These are phyloP conservation scores for Troglohyphantes excavatus DNA, from an alignment of 2,888 invertebrate genomes.

Conservation along the genomic window DNA sequence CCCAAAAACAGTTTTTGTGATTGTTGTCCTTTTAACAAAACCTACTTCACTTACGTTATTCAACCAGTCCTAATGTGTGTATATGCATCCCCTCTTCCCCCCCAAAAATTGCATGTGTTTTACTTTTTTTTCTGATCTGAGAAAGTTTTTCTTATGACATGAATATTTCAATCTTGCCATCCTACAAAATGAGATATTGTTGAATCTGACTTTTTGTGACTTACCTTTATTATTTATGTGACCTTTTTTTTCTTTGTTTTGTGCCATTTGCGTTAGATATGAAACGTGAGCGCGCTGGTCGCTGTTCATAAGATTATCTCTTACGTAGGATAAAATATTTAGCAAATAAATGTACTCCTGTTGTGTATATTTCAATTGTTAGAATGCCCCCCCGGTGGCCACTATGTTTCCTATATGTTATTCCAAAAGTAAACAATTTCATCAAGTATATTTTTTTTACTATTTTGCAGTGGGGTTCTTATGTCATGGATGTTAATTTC, in stretches of 20 bases:
- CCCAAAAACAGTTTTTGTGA: no score
- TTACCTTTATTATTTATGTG: conserved; percentile 52
- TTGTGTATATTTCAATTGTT: conserved; percentile 36
- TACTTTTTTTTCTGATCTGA: not conserved
- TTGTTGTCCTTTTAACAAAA: no score
- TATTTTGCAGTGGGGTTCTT: no score
- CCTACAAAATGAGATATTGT: not conserved
- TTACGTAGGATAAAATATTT: conserved; percentile 32
- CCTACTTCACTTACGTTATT: no score
- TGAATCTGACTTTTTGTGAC: conserved; percentile 4
- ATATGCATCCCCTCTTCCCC: no score
- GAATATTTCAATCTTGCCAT: conserved; percentile 16
- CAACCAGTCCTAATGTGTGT: no score
- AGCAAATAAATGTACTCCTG: conserved; percentile 28
- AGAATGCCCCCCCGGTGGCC: conserved; percentile 31
- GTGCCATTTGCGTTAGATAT: conserved; percentile 70
- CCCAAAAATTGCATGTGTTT: no score
- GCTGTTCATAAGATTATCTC: conserved; percentile 36
- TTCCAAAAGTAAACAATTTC: conserved; percentile 15
- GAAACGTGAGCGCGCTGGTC: conserved; percentile 59
- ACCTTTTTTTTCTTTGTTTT: conserved; percentile 44
- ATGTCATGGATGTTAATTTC: no score
- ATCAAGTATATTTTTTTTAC: not conserved
- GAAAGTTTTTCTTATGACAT: not conserved
- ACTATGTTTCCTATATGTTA: conserved; percentile 2